Base-by-base conservation (phyloP, 2,888 invertebrate species). In the Thysanoteuthis rhombus region DNA sequence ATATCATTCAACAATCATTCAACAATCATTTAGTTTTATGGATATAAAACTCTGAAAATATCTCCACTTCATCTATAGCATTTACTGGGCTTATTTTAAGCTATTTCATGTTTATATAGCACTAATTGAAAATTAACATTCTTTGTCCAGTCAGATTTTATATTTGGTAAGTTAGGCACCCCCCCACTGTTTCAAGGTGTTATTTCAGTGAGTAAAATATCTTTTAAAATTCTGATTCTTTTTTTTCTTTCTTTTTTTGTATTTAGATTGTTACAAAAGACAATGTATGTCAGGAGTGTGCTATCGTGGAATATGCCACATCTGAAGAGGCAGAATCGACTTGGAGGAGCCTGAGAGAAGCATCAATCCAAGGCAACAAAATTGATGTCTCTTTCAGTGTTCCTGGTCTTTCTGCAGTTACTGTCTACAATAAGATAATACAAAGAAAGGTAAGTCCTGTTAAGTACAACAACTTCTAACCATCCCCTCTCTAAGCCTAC, bases 371-470 rank as follows among this genome's bases (percentile, higher is more conserved):
- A 58, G 97, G 97, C 58, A 96, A 96, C 89, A 96, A 96, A 58
- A 97, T 97, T 93, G 96, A 97, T 39, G 97, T 97, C 22, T 97
- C 97, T 32, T 97, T 97, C 95, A 97, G 97, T 95, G 97, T 97
- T 93, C 97, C 97, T 16, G 97, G 97, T 89, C 97, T 97, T 89
- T 96, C 97, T 93, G 97, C 97, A 75, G 97, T 97, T 94, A 97
- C 97, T 95, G 97, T 97, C 93, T 97, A 97, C 96, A 97, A 97
- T 95, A 97, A 97, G 94, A 96, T 97, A n/a, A 95, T 96, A 94
- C 95, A 95, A 93, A 96, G 95, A 95, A 95, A 95, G 95, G 96
- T 96, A 95, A 95, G 96, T 95, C 39, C 28, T 42, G 45, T 92
- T 25, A 42, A 91, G 32, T 42, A 25, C 39, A 39, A 91, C 19